phyloP scores from a whole-genome alignment of 2,888 invertebrate genomes.

The Drosophila aldrichi region DNA sequence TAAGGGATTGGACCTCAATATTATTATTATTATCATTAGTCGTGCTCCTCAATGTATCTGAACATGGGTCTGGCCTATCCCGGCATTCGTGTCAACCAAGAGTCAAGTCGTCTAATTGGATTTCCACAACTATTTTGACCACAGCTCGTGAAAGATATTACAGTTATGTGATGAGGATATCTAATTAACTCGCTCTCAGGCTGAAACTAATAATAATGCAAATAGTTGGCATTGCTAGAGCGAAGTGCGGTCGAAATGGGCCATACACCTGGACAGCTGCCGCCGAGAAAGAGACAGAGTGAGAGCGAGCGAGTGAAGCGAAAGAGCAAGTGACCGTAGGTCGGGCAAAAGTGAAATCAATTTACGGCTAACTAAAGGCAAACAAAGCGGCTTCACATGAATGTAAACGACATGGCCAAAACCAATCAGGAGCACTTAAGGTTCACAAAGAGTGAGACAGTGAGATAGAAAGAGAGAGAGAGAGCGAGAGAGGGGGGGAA shows the following conservation, averaged over 20 bases:
- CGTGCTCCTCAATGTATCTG: neutral
- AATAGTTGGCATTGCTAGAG: neutral
- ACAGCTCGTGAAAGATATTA: neutral
- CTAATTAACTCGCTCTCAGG: neutral
- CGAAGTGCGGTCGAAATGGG: slow-evolving; percentile 4
- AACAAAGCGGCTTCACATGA: slow-evolving; percentile 58
- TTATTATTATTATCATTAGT: neutral
- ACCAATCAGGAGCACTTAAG: slow-evolving; percentile 68
- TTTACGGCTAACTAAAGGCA: slow-evolving; percentile 50
- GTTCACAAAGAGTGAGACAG: slow-evolving; percentile 4
- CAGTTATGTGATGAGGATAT: neutral
- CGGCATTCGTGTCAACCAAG: neutral
- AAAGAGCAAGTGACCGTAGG: neutral
- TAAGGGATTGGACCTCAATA: neutral
- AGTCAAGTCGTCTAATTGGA: neutral
- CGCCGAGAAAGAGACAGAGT: neutral
- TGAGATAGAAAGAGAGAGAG: neutral
- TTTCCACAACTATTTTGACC: neutral
- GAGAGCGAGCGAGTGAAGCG: neutral
- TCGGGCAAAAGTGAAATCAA: slow-evolving; percentile 43
- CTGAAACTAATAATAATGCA: slow-evolving; percentile 17
- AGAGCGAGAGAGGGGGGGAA: neutral
- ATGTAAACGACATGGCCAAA: slow-evolving; percentile 56
- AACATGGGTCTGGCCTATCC: neutral
- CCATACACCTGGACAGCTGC: slow-evolving; percentile 6